Evolutionary conservation across 2,888 invertebrate species (phyloP), one percentile per base, ranked within the genome.

Genomic region (Calephelis perditalis): DNA sequence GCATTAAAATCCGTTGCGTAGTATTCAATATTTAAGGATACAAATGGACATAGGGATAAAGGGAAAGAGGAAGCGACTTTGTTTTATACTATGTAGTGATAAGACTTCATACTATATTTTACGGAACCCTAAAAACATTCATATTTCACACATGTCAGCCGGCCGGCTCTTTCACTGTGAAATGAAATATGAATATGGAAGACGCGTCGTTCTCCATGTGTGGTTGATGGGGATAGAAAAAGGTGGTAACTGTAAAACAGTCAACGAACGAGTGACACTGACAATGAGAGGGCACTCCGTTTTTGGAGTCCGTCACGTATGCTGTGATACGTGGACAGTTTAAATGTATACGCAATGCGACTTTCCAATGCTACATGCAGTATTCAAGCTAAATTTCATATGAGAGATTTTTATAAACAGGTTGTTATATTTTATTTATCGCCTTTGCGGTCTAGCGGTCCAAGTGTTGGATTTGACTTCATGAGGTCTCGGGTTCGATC

Each of bases 201-300:
- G 71, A 58, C 80, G 76, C 81, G 81, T 85, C 70, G 74, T 71
- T 67, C 64, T 64, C 85, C 81, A 72, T 82, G 73, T 81, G 77
- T 68, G 75, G 76, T 69, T 73, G 71, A 54, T 54, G 72, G 72
- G 70, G 71, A 71, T 73, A 77, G 78, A 76, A 79, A 78, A 80
- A 78, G 82, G 76, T 76, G 70, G 77, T 86, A 86, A 86, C 88
- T 82, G 86, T 88, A 82, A 82, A 86, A 76, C 79, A 79, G 81
- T 80, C 84, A 81, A 83, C 83, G 82, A 76, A 77, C 80, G 80
- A 79, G 72, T 81, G 84, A 82, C 86, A 86, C 80, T 85, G 84
- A 79, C 85, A 85, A 83, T 84, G 84, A 83, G 78, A 71, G 73
- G 70, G 68, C 69, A 76, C 75, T 78, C 83, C 81, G 74, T 79